These are phyloP conservation scores for Micrasema minimum DNA, from an alignment of 1,140 invertebrate species.

Conservation along the genomic window DNA sequence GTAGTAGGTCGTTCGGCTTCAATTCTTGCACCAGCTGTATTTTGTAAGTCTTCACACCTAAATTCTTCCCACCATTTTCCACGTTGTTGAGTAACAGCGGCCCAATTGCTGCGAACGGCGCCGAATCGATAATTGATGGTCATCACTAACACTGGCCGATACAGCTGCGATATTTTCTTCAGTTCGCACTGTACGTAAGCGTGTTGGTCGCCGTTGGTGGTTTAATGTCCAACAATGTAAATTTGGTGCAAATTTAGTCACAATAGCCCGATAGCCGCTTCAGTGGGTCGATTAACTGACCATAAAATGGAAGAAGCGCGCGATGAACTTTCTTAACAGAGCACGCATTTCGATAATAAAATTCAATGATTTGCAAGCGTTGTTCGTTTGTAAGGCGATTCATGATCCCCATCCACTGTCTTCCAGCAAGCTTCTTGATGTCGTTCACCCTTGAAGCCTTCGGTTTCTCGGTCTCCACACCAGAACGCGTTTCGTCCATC, in stretches of 20 bases:
- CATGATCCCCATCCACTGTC: too few species aligned
- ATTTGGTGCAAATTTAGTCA: conserved; percentile 29
- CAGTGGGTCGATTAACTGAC: conserved; percentile 25
- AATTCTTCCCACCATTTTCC: conserved; percentile 52
- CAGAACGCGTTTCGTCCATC: too few species aligned
- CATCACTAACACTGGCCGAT: conserved; percentile 50
- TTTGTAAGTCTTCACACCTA: conserved; percentile 50
- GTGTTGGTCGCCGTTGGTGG: conserved; percentile 33
- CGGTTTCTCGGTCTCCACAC: too few species aligned
- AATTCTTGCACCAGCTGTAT: conserved; percentile 48
- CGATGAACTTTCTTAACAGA: conserved; percentile 1
- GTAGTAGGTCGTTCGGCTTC: conserved; percentile 23
- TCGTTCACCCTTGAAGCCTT: too few species aligned
- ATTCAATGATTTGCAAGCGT: too few species aligned
- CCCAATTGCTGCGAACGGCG: conserved; percentile 52
- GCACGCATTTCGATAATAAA: not conserved
- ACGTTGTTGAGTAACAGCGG: conserved; percentile 47
- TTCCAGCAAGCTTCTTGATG: too few species aligned
- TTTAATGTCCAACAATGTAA: conserved; percentile 30
- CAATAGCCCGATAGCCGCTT: not conserved
- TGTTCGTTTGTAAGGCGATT: not conserved
- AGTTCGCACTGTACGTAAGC: conserved; percentile 29
- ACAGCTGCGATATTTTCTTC: conserved; percentile 52
- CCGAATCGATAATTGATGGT: conserved; percentile 52
- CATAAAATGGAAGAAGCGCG: not conserved